Percentiles rank a stretch among this genome's conserved stretches.
These are phyloP conservation scores for Nesoenas mayeri DNA, from an alignment of 2,113 vertebrate species.

Conservation along the genomic window DNA sequence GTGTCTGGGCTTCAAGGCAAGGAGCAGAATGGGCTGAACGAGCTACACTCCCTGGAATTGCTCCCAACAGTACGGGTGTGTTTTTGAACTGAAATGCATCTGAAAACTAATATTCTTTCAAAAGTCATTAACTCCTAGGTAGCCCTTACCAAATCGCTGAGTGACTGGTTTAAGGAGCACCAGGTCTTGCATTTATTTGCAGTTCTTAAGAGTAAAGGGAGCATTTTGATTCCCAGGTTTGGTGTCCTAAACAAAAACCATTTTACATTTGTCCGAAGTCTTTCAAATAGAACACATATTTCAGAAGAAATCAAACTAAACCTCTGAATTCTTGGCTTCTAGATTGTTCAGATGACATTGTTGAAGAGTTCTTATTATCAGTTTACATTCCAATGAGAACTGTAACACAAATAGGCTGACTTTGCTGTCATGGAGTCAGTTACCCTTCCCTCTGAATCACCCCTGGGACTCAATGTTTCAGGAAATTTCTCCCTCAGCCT, in stretches of 20 bases:
- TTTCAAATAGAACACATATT: background rate
- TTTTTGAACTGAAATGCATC: background rate
- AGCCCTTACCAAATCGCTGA: background rate
- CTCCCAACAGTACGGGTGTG: background rate
- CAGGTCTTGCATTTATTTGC: background rate
- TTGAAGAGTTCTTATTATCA: background rate
- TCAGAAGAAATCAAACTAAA: background rate
- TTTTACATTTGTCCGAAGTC: background rate
- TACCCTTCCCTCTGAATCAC: background rate
- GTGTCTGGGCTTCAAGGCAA: background rate
- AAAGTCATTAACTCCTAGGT: background rate
- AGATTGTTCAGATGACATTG: background rate
- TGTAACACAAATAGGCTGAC: rapidly evolving
- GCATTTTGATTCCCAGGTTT: background rate
- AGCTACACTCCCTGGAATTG: background rate
- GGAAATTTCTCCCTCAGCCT: background rate
- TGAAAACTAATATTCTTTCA: background rate
- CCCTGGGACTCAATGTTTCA: background rate
- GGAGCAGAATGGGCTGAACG: background rate
- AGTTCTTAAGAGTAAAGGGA: background rate
- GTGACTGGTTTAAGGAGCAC: background rate
- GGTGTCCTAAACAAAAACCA: background rate
- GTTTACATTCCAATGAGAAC: background rate
- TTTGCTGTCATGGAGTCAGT: background rate
- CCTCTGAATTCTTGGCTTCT: background rate